Base-by-base conservation (phyloP, 2,888 invertebrate species). In the Crematogaster levior region DNA sequence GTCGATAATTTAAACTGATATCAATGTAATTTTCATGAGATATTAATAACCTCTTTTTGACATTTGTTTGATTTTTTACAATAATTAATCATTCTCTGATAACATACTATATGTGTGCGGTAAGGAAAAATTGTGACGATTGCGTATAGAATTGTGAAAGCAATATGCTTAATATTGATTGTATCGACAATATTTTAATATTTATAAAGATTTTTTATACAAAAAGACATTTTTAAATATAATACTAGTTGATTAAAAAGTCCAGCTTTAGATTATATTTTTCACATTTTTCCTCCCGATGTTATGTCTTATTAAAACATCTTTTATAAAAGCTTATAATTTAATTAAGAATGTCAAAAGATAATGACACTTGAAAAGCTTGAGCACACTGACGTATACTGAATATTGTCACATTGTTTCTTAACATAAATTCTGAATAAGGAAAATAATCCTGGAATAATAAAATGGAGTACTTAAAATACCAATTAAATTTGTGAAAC, bases 91-190 rank as follows among this genome's bases (percentile, higher is more conserved):
- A n/a, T n/a, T n/a, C n/a, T n/a, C n/a, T n/a, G n/a, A n/a, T n/a
- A n/a, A n/a, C n/a, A n/a, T n/a, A n/a, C n/a, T n/a, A n/a, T n/a
- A n/a, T n/a, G n/a, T n/a, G n/a, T n/a, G 10, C 30, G 40, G 53
- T 43, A 21, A 27, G 18, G 21, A 12, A 53, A n/a, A 75, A 30
- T 65, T 75, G 65, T 40, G 63, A 75, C 75, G 9, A 66, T 53
- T 40, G 40, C 21, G 37, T 4, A 12, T 18, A 53, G n/a, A 73
- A 43, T 58, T 43, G 58, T 40, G 21, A 73, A 43, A 30, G 3
- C 15, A 4, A 21, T 60, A 43, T 60, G 30, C 15, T 48, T 61
- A 61, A 74, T 48, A 46, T 58, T 21, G 15, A 60, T 18, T 73
- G n/a, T n/a, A n/a, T n/a, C n/a, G 15, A 46, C 21, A 46, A 61